A percentile compares a stretch with the other conserved stretches of the same genome.
Conservation (phyloP, 37 sponge, comb jelly and placozoan genomes). For the Diacarnus erythraeanus region DNA sequence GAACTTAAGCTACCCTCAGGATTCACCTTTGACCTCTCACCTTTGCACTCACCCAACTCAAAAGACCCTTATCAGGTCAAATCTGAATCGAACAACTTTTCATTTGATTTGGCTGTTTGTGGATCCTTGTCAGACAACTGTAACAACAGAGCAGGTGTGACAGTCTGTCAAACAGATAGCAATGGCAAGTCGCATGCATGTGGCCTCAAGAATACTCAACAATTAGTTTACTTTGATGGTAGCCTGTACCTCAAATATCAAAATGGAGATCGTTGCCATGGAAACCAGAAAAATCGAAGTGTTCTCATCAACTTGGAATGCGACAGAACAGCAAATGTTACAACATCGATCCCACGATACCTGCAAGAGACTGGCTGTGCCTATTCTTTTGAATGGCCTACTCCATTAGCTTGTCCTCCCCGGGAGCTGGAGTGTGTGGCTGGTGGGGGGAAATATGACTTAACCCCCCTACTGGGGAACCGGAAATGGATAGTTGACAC, state of each 20-base stretch:
- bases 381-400: constrained; percentile 76
- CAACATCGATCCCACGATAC: constrained; percentile 25
- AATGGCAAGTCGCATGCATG: not conserved
- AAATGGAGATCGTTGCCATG: constrained; percentile 49
- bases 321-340: constrained; percentile 13
- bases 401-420: constrained; percentile 63
- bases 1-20: constrained; percentile 21
- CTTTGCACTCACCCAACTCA: not conserved
- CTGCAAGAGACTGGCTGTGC: constrained; percentile 53
- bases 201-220: constrained; percentile 14
- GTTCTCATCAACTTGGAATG: constrained; percentile 64
- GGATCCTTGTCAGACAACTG: not conserved
- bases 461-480: constrained; percentile 36
- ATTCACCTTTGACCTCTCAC: constrained; percentile 50
- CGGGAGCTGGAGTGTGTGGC: constrained; percentile 60
- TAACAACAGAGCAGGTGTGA: not conserved
- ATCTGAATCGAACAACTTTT: not conserved
- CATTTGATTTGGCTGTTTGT: constrained; percentile 22
- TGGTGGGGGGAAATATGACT: constrained; percentile 60
- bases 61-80: not conserved
- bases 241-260: constrained; percentile 27
- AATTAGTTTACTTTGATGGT: constrained; percentile 44
- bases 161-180: constrained; percentile 55
- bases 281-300: not conserved
- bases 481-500: constrained; percentile 32